Evolutionary conservation across 2,113 vertebrate genomes (phyloP).

Genomic region (Megatriorchis doriae): DNA sequence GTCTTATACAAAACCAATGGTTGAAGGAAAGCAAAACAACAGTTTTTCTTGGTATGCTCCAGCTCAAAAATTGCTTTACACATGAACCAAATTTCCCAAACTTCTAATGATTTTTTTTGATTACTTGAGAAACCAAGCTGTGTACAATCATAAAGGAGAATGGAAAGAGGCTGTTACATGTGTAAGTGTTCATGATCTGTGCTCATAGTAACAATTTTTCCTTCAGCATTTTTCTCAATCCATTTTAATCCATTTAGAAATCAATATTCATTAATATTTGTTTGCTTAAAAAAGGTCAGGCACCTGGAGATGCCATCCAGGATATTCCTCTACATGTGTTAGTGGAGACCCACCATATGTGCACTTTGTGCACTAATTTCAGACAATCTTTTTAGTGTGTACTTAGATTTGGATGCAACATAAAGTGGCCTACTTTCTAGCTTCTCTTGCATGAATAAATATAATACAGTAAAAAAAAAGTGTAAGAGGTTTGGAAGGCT

Average conservation of each 20-base stretch:
- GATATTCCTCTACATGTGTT: background rate
- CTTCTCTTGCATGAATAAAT: background rate
- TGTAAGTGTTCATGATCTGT: background rate
- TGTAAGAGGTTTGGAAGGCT: background rate
- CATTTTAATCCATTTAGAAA: background rate
- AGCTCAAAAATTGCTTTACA: background rate
- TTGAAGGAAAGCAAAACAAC: background rate
- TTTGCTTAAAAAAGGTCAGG: background rate
- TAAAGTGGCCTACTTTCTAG: background rate
- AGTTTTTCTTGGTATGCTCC: background rate
- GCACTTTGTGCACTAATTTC: background rate
- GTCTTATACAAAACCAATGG: background rate
- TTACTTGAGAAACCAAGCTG: background rate
- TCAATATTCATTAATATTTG: background rate
- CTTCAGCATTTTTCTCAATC: background rate
- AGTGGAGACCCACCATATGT: background rate
- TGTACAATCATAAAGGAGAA: background rate
- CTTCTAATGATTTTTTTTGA: background rate
- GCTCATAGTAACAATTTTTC: background rate
- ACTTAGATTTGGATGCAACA: background rate
- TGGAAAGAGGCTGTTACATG: background rate
- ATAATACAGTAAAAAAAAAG: background rate
- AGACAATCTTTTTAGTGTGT: background rate
- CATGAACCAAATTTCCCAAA: background rate
- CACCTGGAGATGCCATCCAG: background rate